Conservation (phyloP, 1,140 invertebrate species). For the Drosophila lowei region DNA sequence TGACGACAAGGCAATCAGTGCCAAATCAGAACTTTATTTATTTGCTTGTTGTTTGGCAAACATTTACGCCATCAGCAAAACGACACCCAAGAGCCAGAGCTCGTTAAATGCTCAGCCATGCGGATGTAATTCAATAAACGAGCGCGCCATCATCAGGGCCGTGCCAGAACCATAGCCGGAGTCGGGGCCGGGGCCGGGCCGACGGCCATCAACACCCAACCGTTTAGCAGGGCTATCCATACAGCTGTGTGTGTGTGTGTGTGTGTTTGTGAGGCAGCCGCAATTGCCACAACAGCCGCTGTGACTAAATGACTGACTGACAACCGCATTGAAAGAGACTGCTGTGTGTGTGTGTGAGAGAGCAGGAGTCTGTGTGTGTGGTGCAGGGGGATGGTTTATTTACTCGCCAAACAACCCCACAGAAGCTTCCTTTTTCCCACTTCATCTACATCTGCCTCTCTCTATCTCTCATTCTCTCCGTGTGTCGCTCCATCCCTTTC, state of each 20-base stretch:
- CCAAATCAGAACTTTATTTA: conserved; percentile 82
- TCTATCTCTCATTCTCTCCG: conserved; percentile 11
- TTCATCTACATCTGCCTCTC: conserved; percentile 10
- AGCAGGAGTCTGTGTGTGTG: conserved; percentile 26
- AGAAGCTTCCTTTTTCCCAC: conserved; percentile 15
- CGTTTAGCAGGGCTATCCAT: conserved; percentile 57
- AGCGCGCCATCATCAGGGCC: conserved; percentile 69
- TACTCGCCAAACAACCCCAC: conserved; percentile 71
- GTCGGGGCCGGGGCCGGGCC: conserved; percentile 2
- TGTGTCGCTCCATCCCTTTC: conserved; percentile 5
- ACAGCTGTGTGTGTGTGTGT: conserved; percentile 9
- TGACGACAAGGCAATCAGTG: conserved; percentile 69
- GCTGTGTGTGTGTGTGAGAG: conserved; percentile 13
- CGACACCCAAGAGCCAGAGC: conserved; percentile 81
- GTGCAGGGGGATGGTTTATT: conserved; percentile 70
- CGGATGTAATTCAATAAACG: conserved; percentile 82
- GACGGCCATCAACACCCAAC: conserved; percentile 54
- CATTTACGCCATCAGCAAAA: conserved; percentile 82
- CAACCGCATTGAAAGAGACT: conserved; percentile 60
- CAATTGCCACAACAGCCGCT: conserved; percentile 70
- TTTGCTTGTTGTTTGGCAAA: conserved; percentile 82
- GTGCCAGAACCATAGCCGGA: conserved; percentile 12
- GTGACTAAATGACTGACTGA: conserved; percentile 77
- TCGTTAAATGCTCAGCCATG: conserved; percentile 82
- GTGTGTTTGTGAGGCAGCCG: conserved; percentile 47